These are phyloP conservation scores for Fistularia commersonii DNA, from an alignment of 2,797 vertebrate species.

Conservation along the genomic window DNA sequence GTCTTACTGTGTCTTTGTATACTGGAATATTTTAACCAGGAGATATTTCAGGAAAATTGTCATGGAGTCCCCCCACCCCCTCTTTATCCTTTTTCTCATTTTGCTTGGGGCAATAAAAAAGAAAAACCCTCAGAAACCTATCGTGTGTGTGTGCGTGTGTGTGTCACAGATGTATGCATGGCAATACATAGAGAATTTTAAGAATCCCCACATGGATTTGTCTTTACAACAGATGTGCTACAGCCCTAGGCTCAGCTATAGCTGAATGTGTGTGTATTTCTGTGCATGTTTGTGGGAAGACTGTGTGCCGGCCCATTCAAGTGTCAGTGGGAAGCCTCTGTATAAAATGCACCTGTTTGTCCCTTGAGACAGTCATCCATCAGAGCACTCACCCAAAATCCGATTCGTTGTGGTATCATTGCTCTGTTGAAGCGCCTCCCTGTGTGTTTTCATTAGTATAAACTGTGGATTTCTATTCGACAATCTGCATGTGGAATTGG, in stretches of 20 bases:
- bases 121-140: constrained; percentile 18
- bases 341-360: constrained; percentile 57
- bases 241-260: constrained; percentile 58
- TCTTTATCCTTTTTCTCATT: not conserved
- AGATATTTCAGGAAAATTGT: constrained; percentile 26
- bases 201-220: constrained; percentile 55
- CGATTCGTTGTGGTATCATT: constrained; percentile 40
- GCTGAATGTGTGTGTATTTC: constrained; percentile 32
- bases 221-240: constrained; percentile 62
- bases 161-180: constrained; percentile 5
- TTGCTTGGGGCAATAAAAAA: constrained; percentile 21
- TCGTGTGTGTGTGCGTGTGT: constrained; percentile 13
- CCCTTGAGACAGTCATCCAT: constrained; percentile 47
- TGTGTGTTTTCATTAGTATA: constrained; percentile 4
- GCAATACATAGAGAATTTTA: constrained; percentile 37
- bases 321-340: constrained; percentile 54
- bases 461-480: too few relatives aligned
- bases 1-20: constrained; percentile 35
- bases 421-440: constrained; percentile 28
- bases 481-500: too few relatives aligned
- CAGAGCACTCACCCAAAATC: constrained; percentile 13
- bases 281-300: constrained; percentile 3
- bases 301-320: constrained; percentile 41
- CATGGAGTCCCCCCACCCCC: constrained; percentile 18
- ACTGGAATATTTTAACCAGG: constrained; percentile 26